Evolutionary conservation across 1,140 invertebrate genomes (phyloP).

Genomic region (Drosophila punjabiensis): DNA sequence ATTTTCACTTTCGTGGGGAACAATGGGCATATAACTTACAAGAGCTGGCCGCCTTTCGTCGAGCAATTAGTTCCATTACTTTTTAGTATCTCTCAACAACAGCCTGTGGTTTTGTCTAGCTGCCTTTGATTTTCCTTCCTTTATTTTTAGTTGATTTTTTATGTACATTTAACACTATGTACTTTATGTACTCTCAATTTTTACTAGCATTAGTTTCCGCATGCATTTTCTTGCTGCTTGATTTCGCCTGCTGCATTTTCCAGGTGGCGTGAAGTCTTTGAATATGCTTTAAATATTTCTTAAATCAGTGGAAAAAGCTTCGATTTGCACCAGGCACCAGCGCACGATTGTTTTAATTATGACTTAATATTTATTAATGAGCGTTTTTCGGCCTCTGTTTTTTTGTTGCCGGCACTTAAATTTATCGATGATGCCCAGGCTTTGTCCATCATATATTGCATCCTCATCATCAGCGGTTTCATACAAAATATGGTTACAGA

Average conservation of each 20-base stretch:
- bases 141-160: constrained; percentile 13
- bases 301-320: constrained; percentile 57
- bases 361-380: constrained; percentile 81
- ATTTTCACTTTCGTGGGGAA: constrained; percentile 63
- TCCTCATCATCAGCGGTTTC: constrained; percentile 40
- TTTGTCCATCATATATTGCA: constrained; percentile 40
- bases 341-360: constrained; percentile 62
- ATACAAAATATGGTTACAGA: constrained; percentile 19
- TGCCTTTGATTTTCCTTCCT: constrained; percentile 27
- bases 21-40: constrained; percentile 46
- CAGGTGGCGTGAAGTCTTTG: constrained; percentile 49
- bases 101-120: constrained; percentile 48
- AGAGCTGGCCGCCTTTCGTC: constrained; percentile 71
- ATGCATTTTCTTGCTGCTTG: constrained; percentile 65
- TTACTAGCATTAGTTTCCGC: constrained; percentile 54
- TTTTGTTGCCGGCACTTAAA: constrained; percentile 33
- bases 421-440: constrained; percentile 39
- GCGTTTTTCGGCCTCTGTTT: constrained; percentile 28
- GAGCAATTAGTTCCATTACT: constrained; percentile 81
- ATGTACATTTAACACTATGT: constrained; percentile 10
- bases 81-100: constrained; percentile 48
- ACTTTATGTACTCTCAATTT: constrained; percentile 47
- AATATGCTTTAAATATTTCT: constrained; percentile 47
- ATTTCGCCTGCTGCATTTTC: constrained; percentile 54
- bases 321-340: constrained; percentile 61